Evolutionary conservation across 2,888 invertebrate genomes (phyloP), one percentile per base, ranked within the genome.

Genomic region (Tineola bisselliella): DNA sequence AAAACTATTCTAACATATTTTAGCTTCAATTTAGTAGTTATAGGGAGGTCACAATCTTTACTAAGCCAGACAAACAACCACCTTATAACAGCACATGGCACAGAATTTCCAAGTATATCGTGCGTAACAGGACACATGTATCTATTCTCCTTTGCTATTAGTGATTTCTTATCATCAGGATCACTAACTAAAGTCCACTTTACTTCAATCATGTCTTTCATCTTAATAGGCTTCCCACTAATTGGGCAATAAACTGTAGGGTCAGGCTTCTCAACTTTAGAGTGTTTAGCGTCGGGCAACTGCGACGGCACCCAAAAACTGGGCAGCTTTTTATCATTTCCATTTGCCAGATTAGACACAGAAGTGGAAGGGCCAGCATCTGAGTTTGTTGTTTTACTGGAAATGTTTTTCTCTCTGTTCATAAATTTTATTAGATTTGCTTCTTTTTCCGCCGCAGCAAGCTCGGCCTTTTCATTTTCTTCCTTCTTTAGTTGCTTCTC

Each of bases 91-190:
- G 96, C 98, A 83, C 96, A 96, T 0, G 98, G 97, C 1, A 97
- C 93, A 8, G 97, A 94, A 87, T 98, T 98, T 65, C 95, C 94
- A 38, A 99, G 87, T 63, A 98, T 91, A 79, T 99, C 99, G 77
- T 97, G 95, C 0, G 99, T 99, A 0, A 99, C 93, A 0, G 99
- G 96, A 77, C 99, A 99, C 93, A 98, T 97, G 75, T 97, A 99
- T 67, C 99, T 90, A 65, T 94, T 95, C 75, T 95, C 92, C 77
- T 95, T 96, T 0, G 93, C 90, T 66, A 98, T 96, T 31, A 97
- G 82, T 1, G 96, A 93, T 68, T 93, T 93, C 68, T 94, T 95
- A 66, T 93, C 93, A 73, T 94, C 93, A 0, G 95, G 93, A 78
- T 96, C 97, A 64, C 94, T 94, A 0, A 97, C 93, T 63, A 92